Conservation (phyloP, 1,140 invertebrate species). For the Bombus vancouverensis region DNA sequence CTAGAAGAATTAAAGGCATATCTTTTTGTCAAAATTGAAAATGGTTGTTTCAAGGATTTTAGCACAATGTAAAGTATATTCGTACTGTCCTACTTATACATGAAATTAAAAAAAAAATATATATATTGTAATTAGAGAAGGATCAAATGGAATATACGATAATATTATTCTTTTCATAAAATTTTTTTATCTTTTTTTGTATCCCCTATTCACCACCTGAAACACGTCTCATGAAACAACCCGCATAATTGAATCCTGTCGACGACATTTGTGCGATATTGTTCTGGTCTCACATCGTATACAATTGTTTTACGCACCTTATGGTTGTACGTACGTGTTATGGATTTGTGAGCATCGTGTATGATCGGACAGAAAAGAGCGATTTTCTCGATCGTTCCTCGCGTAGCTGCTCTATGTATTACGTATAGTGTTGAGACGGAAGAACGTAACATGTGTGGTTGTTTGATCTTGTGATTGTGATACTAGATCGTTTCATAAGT, state of each 20-base stretch:
- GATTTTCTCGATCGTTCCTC: constrained; percentile 23
- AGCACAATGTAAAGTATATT: too few relatives aligned
- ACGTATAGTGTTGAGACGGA: neutral
- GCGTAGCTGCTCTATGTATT: constrained; percentile 28
- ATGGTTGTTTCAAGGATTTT: too few relatives aligned
- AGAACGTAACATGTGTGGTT: neutral
- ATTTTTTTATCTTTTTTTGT: neutral
- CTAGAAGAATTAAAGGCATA: too few relatives aligned
- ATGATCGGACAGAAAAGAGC: constrained; percentile 31
- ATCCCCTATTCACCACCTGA: neutral
- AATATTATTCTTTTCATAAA: neutral
- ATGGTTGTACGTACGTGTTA: constrained; percentile 67
- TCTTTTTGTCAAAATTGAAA: too few relatives aligned
- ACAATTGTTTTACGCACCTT: neutral
- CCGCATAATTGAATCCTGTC: neutral
- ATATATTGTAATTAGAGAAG: neutral
- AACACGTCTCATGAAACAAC: neutral
- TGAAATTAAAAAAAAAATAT: neutral
- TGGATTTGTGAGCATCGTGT: constrained; percentile 76
- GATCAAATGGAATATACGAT: neutral
- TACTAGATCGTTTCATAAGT: neutral
- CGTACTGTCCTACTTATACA: too few relatives aligned
- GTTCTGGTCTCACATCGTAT: constrained; percentile 5
- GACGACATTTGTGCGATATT: neutral
- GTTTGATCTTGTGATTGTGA: neutral